Evolutionary conservation across 2,888 invertebrate species (phyloP), one percentile per base, ranked within the genome.

Genomic region (Uropetala carovei): DNA sequence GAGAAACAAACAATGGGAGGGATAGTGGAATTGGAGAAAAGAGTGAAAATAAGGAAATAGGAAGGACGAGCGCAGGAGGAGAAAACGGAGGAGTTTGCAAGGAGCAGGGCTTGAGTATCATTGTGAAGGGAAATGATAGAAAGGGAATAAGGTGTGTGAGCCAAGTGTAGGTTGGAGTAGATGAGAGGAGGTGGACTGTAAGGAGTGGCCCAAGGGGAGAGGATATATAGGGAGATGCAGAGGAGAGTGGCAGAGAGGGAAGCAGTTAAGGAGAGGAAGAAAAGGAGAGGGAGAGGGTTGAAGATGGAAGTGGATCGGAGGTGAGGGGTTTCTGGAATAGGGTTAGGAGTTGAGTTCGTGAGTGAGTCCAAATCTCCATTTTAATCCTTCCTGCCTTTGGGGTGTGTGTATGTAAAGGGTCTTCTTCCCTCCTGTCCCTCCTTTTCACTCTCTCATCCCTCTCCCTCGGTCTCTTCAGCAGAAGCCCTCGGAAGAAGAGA

Each of bases 371-470:
- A 60, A 86, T 86, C 18, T 60, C 57, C 60, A 59, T 57, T 86
- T 86, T 86, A 86, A 86, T 60, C 86, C 86, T 86, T 60, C 85
- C 27, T 84, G 56, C 56, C 84, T 84, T 85, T 58, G 57, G 85
- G 85, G 56, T 56, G 85, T 56, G 43, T 56, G 57, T 58, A 85
- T 85, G 85, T 22, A 85, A 85, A 85, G 22, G 22, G n/a, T 58
- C 85, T n/a, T 85, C 85, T 56, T 56, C 30, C 56, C 83, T 14
- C 82, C 27, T 27, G 82, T 56, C 84, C n/a, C 43, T 56, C 56
- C 85, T 58, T n/a, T 22, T 16, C 85, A 58, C 56, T 56, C 56
- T 58, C 84, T 84, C 18, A 22, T n/a, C 84, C 84, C 84, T n/a
- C 75, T 27, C 75, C n/a, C 75, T 18, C 27, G 8, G 9, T n/a